Evolutionary conservation across 2,113 vertebrate species (phyloP).

Genomic region (Falco punctatus): DNA sequence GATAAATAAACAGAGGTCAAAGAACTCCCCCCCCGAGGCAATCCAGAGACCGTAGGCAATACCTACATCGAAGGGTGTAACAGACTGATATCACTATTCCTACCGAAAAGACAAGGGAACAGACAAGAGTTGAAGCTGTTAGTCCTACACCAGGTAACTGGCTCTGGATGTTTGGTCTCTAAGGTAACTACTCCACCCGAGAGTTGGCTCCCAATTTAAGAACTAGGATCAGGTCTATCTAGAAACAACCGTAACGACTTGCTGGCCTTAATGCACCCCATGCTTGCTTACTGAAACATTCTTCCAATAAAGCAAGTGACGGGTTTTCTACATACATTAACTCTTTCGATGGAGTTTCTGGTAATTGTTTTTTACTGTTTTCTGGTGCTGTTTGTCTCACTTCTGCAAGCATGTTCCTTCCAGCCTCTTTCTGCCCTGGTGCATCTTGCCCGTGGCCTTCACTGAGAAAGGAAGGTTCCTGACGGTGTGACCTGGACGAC

Average conservation of each 20-base stretch:
- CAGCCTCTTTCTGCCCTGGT: not conserved
- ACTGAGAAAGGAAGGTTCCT: not conserved
- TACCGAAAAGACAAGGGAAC: not conserved
- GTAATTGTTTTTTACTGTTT: not conserved
- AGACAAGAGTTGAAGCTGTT: not conserved
- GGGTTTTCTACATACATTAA: not conserved
- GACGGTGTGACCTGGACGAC: accelerated
- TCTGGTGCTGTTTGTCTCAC: not conserved
- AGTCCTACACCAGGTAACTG: not conserved
- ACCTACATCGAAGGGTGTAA: not conserved
- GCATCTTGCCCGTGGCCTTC: not conserved
- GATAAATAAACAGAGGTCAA: not conserved
- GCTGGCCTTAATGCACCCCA: accelerated
- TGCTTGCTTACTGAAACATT: not conserved
- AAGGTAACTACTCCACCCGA: not conserved
- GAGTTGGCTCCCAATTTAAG: not conserved
- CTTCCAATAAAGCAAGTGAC: not conserved
- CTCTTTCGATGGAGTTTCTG: not conserved
- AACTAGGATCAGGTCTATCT: not conserved
- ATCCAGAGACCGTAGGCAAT: not conserved
- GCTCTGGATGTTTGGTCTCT: not conserved
- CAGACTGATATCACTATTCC: not conserved
- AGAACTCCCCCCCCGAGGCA: not conserved
- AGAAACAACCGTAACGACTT: not conserved
- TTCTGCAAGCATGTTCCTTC: not conserved